phyloP scores from a whole-genome alignment of 2,113 vertebrate species.

The Pomatorhinus ruficollis region DNA sequence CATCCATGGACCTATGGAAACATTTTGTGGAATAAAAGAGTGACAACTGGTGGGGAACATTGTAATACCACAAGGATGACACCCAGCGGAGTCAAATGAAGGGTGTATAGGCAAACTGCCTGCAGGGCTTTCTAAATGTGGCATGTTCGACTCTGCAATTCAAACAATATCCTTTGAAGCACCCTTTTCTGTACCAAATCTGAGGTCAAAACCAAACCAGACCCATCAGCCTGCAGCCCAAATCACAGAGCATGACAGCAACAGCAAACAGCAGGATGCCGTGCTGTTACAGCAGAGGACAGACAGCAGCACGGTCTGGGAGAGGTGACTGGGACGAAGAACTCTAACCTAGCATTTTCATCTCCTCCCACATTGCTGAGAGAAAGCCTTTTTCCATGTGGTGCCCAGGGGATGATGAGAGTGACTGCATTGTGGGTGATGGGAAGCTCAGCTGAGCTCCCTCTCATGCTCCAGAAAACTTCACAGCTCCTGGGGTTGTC shows the following conservation, averaged over 20 bases:
- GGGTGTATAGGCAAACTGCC: not conserved
- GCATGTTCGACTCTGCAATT: not conserved
- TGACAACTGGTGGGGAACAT: not conserved
- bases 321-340: not conserved
- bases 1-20: not conserved
- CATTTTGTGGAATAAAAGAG: not conserved
- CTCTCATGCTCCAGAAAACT: not conserved
- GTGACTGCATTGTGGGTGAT: accelerated
- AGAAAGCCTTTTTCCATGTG: not conserved
- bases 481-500: not conserved
- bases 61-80: not conserved
- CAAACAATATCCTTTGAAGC: not conserved
- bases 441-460: not conserved
- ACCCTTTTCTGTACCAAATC: not conserved
- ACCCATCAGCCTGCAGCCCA: not conserved
- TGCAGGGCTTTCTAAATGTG: not conserved
- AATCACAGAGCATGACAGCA: not conserved
- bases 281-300: not conserved
- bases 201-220: accelerated
- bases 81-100: not conserved
- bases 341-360: not conserved
- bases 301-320: not conserved
- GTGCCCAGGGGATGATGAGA: not conserved
- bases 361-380: not conserved
- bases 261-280: not conserved